phyloP scores from a whole-genome alignment of 2,797 vertebrate species.

The Carapus acus region DNA sequence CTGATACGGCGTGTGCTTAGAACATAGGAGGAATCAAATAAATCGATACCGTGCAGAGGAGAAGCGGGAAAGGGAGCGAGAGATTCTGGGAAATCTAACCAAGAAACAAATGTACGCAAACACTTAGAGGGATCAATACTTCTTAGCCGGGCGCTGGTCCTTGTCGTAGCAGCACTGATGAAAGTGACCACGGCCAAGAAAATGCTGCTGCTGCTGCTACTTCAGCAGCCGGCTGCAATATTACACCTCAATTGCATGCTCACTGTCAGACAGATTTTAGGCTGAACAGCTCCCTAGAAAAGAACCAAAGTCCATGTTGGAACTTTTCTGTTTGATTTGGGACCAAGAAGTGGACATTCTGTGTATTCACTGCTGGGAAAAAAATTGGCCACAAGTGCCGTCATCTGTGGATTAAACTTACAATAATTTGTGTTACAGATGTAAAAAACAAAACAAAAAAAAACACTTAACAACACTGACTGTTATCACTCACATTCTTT shows the following conservation, averaged over 20 bases:
- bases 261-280: conserved; percentile 17
- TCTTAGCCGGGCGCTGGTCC: conserved; percentile 31
- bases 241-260: conserved; percentile 16
- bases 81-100: conserved; percentile 63
- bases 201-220: conserved; percentile 21
- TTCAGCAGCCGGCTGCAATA: conserved; percentile 22
- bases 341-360: no score
- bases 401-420: no score
- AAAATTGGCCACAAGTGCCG: no score
- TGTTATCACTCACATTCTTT: no score
- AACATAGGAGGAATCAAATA: conserved; percentile 6
- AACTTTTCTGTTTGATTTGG: conserved; percentile 34
- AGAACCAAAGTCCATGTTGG: not conserved
- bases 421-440: no score
- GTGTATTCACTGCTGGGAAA: no score
- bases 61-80: conserved; percentile 35
- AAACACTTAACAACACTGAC: no score
- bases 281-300: conserved; percentile 7
- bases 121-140: conserved; percentile 58
- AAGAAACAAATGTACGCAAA: conserved; percentile 53
- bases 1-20: not conserved
- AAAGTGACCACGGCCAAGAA: conserved; percentile 34
- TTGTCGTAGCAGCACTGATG: conserved; percentile 35
- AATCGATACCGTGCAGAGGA: conserved; percentile 30
- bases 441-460: no score